A percentile compares a stretch with the other conserved stretches of the same genome.
phyloP scores from a whole-genome alignment of 2,113 vertebrate genomes.

The Strix uralensis region DNA sequence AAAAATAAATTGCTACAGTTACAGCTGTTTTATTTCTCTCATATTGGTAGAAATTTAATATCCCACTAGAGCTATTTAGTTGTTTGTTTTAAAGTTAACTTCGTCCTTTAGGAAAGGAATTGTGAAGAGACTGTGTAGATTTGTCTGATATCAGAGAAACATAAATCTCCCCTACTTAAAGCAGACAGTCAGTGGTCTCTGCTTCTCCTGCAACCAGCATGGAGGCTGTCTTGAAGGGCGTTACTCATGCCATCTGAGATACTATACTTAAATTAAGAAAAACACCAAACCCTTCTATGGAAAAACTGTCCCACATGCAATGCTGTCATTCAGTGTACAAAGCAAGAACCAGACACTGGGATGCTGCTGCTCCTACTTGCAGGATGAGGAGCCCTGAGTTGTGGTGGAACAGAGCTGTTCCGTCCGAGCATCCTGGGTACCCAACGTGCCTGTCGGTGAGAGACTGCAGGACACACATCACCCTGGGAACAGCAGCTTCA shows the following conservation, averaged over 20 bases:
- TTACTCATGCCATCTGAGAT: rapidly evolving
- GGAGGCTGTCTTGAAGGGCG: neutral
- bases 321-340: neutral
- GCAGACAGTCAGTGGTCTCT: neutral
- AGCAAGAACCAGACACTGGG: neutral
- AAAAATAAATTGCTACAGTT: neutral
- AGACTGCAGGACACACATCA: neutral
- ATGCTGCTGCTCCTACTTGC: neutral
- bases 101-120: neutral
- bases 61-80: neutral
- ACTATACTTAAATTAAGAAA: neutral
- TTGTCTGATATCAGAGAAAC: neutral
- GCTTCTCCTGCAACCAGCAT: neutral
- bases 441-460: rapidly evolving
- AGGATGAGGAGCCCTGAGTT: neutral
- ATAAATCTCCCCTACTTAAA: neutral
- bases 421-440: neutral
- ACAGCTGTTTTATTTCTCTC: neutral
- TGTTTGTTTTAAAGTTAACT: conserved; percentile 9
- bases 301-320: neutral
- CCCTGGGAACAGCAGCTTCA: neutral
- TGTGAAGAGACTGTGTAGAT: neutral
- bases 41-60: conserved; percentile 27
- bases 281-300: neutral
- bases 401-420: neutral